Evolutionary conservation across 2,888 invertebrate genomes (phyloP).

Genomic region (Agriotes lineatus): DNA sequence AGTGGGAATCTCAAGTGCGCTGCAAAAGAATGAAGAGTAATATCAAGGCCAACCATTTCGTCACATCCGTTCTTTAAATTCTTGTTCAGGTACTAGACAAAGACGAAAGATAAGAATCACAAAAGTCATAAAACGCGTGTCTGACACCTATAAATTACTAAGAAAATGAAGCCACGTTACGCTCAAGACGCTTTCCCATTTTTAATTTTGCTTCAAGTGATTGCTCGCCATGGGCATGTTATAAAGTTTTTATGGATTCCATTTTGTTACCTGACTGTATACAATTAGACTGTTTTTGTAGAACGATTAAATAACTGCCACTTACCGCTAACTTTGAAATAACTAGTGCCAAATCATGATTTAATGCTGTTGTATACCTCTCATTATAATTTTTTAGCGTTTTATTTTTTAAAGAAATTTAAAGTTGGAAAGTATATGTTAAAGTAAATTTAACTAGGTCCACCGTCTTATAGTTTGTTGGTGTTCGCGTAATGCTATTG

Average conservation of each 20-base stretch:
- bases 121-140: slow-evolving; percentile 6
- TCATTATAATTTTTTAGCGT: too few relatives aligned
- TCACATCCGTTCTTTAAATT: slow-evolving; percentile 20
- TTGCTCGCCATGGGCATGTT: not conserved
- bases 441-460: too few relatives aligned
- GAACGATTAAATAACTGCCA: too few relatives aligned
- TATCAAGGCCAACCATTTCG: slow-evolving; percentile 13
- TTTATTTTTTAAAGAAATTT: too few relatives aligned
- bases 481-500: too few relatives aligned
- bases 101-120: not conserved
- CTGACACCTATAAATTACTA: slow-evolving; percentile 5
- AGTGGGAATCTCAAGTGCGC: not conserved
- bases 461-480: too few relatives aligned
- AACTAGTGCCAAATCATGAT: not conserved
- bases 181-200: not conserved
- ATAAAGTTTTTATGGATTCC: too few relatives aligned
- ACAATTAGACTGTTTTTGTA: too few relatives aligned
- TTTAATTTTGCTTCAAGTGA: not conserved
- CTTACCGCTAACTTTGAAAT: too few relatives aligned
- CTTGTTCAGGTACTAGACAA: not conserved
- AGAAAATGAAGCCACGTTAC: slow-evolving; percentile 6
- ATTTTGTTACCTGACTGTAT: too few relatives aligned
- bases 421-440: too few relatives aligned
- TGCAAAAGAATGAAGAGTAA: slow-evolving; percentile 2
- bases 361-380: not conserved